Conservation (phyloP, 2,113 vertebrate genomes). For the Sphyrna mokarran region DNA sequence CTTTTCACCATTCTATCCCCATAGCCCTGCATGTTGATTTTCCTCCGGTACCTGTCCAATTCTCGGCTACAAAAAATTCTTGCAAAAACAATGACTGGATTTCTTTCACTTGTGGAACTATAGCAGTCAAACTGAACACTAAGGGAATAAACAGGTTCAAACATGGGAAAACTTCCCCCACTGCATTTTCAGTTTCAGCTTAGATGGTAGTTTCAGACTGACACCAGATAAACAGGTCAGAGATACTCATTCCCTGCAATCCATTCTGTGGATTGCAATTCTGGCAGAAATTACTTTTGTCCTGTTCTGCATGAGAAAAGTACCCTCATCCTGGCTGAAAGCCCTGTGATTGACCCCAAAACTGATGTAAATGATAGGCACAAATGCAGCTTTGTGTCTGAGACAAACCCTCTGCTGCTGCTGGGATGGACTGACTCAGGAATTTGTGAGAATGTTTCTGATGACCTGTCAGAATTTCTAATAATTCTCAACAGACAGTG, state of each 20-base stretch:
- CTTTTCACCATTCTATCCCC: too few species aligned
- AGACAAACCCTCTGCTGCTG: neutral
- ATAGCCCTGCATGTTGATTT: too few species aligned
- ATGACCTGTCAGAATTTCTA: neutral
- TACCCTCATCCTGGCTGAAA: neutral
- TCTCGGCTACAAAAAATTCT: neutral
- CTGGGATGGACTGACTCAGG: neutral
- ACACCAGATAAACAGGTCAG: neutral
- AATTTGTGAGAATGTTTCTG: neutral
- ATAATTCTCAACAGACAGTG: too few species aligned
- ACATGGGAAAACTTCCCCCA: neutral
- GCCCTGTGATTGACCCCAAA: neutral
- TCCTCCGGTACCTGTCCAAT: too few species aligned
- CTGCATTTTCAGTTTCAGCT: neutral
- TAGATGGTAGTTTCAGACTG: neutral
- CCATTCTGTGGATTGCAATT: neutral
- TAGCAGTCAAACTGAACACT: neutral
- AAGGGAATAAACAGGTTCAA: neutral
- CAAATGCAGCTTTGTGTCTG: neutral
- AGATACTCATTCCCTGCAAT: neutral
- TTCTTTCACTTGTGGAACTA: neutral
- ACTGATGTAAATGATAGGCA: neutral
- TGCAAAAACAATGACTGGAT: neutral
- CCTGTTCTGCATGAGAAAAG: neutral
- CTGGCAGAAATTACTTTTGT: neutral